Evolutionary conservation across 1,140 invertebrate species (phyloP), one percentile per base, ranked within the genome.

Genomic region (Carposina sasakii): DNA sequence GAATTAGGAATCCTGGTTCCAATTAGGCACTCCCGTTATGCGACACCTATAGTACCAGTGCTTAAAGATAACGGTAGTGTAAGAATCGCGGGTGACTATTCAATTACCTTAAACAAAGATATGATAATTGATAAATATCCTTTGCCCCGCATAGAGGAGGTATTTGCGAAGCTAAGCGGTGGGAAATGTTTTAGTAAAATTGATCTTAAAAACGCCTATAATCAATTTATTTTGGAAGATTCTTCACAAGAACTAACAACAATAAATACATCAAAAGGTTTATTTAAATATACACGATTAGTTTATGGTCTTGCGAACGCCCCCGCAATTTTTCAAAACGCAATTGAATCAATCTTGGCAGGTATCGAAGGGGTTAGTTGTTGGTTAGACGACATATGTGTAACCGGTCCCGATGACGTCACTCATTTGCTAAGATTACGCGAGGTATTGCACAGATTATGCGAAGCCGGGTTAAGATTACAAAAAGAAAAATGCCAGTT

Each of bases 401-500:
- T 53, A 10, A 67, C 63, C 5, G 64, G 45, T 9, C 44, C 57
- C 0, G n/a, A 9, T 17, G 40, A 42, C 63, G 67, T 42, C 12
- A 22, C 19, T 6, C 56, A 62, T 44, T 54, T 41, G 56, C 43
- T 1, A 23, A 44, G 52, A 48, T 44, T 60, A 36, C 24, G 12
- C 2, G 54, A 54, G 48, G 71, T 54, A 37, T 68, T 65, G 42
- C 62, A 28, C 13, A 53, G 48, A 69, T 58, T 67, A 50, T 59
- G 40, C 20, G 48, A 54, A 50, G 48, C 60, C 0, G 56, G 52
- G 15, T 47, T 63, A 19, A 28, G 55, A 20, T 39, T 54, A 75
- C 26, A 86, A 54, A 58, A 47, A 28, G 43, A 60, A 26, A 70
- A 63, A 40, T 78, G 76, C 48, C 43, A 61, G 17, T 77, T 85